Percentiles rank a stretch among this genome's conserved stretches.
phyloP scores from a whole-genome alignment of 2,113 vertebrate genomes.

The Hirundichthys speculiger region DNA sequence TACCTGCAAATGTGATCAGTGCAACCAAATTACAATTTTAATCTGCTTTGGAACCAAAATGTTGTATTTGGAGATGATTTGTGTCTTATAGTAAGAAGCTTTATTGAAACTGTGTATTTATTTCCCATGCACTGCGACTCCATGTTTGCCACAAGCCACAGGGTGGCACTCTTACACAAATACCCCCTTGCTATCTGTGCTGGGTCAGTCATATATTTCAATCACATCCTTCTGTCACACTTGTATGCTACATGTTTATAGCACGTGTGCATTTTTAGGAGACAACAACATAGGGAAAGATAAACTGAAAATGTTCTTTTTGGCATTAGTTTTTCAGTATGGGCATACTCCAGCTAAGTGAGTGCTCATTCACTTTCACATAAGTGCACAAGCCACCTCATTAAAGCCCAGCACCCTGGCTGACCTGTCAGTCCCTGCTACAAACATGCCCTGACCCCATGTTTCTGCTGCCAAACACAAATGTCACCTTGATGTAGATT shows the following conservation, averaged over 20 bases:
- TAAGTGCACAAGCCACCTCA: constrained; percentile 27
- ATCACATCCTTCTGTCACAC: not conserved
- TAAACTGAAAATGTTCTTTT: not conserved
- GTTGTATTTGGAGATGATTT: too few relatives aligned
- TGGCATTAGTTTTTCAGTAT: not conserved
- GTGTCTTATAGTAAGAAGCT: too few relatives aligned
- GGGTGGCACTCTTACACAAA: constrained; percentile 68
- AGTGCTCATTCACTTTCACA: constrained; percentile 20
- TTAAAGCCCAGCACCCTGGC: constrained; percentile 44
- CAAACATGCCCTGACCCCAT: constrained; percentile 55
- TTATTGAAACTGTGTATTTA: too few relatives aligned
- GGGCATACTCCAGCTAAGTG: not conserved
- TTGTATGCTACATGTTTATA: not conserved
- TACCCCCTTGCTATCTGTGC: constrained; percentile 24
- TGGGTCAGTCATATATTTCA: constrained; percentile 10
- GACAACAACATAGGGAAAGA: not conserved
- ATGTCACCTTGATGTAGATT: constrained; percentile 66
- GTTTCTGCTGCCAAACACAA: constrained; percentile 62
- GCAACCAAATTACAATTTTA: not conserved
- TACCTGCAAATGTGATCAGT: not conserved
- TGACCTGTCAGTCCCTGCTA: constrained; percentile 52
- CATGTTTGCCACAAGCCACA: constrained; percentile 30
- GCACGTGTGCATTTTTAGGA: not conserved
- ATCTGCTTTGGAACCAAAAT: too few relatives aligned
- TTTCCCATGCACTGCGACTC: too few relatives aligned